Percentiles rank a stretch among this genome's conserved stretches.
Conservation (phyloP, 2,797 vertebrate species). For the Chelonia mydas region DNA sequence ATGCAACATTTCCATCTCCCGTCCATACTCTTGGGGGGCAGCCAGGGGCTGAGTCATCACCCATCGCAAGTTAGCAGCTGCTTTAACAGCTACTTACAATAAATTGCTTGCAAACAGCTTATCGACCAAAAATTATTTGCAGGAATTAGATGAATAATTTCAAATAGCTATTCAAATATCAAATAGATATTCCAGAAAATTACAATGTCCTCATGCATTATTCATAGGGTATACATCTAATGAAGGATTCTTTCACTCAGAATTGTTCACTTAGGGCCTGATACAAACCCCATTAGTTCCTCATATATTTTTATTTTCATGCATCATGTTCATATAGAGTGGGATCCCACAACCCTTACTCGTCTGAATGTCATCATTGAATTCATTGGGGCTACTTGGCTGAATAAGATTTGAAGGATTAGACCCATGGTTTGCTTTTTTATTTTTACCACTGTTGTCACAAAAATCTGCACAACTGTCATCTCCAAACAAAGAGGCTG, state of each 20-base stretch:
- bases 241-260: conserved; percentile 50
- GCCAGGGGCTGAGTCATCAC: neutral
- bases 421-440: neutral
- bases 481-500: conserved; percentile 46
- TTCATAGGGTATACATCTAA: conserved; percentile 38
- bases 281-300: conserved; percentile 13
- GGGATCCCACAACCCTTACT: neutral
- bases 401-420: neutral
- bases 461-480: conserved; percentile 54
- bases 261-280: conserved; percentile 39
- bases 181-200: conserved; percentile 61
- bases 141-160: conserved; percentile 62
- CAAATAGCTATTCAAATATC: conserved; percentile 62
- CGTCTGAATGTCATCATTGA: neutral
- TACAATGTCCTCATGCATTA: conserved; percentile 64
- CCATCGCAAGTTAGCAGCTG: conserved; percentile 35
- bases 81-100: neutral
- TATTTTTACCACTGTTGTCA: conserved; percentile 55
- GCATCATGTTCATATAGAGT: neutral
- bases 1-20: neutral
- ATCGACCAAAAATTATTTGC: neutral
- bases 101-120: conserved; percentile 36
- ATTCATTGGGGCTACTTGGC: neutral
- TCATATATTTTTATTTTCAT: neutral
- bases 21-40: neutral